Percentiles rank a stretch among this genome's conserved stretches.
These are phyloP conservation scores for Ranitomeya imitator DNA, from an alignment of 2,113 vertebrate genomes.

Conservation along the genomic window DNA sequence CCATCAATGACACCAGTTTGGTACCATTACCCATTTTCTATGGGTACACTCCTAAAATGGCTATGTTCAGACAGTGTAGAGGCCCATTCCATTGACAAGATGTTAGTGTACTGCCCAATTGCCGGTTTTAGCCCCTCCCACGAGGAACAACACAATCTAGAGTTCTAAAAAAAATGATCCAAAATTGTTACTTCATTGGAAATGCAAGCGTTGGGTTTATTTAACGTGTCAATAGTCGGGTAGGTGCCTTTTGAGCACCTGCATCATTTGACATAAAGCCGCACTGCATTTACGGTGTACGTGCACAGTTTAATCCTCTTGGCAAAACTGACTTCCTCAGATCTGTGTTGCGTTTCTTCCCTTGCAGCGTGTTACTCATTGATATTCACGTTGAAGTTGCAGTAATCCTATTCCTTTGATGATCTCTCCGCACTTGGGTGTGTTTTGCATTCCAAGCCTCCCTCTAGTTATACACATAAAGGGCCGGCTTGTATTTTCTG, in stretches of 20 bases:
- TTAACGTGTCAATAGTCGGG: too few species aligned
- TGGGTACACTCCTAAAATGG: too few species aligned
- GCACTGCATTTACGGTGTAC: not conserved
- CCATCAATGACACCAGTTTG: not conserved
- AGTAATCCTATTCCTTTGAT: conserved; percentile 24
- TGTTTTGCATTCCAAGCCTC: conserved; percentile 27
- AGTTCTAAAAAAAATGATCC: too few species aligned
- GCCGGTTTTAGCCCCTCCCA: not conserved
- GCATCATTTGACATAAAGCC: not conserved
- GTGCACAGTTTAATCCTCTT: not conserved
- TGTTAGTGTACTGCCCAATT: too few species aligned
- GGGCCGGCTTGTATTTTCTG: not conserved
- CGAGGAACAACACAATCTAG: not conserved
- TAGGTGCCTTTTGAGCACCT: not conserved
- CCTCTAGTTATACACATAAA: not conserved
- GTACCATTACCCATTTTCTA: not conserved
- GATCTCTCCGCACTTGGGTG: conserved; percentile 24
- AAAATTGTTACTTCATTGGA: too few species aligned
- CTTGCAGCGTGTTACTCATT: not conserved
- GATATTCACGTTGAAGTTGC: not conserved
- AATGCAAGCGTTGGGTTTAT: too few species aligned
- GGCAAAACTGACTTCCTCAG: not conserved
- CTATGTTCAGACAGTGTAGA: not conserved
- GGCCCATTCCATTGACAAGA: not conserved
- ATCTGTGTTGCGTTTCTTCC: not conserved